Evolutionary conservation across 1,140 invertebrate species (phyloP).

Genomic region (Lordiphosa stackelbergi): DNA sequence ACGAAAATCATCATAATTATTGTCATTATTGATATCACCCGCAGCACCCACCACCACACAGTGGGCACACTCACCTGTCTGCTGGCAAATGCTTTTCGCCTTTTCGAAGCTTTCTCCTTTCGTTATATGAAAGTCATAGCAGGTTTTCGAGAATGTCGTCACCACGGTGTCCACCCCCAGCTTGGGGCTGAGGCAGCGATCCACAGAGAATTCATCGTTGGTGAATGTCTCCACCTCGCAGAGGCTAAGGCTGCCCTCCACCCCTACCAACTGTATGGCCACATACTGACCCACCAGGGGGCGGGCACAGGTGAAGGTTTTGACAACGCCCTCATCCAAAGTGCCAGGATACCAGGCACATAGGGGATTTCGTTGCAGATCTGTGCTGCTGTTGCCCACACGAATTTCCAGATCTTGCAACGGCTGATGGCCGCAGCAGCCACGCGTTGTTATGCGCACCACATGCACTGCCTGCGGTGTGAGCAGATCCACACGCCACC

Average conservation of each 20-base stretch:
- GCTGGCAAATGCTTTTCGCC: slow-evolving; percentile 85
- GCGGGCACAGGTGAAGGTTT: slow-evolving; percentile 91
- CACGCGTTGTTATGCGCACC: slow-evolving; percentile 90
- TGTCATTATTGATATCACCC: background rate
- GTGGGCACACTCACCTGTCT: slow-evolving; percentile 77
- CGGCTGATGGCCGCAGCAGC: slow-evolving; percentile 92
- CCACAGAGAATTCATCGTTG: slow-evolving; percentile 91
- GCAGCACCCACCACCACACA: background rate
- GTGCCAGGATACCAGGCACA: slow-evolving; percentile 96
- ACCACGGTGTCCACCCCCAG: slow-evolving; percentile 86
- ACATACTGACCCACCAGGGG: slow-evolving; percentile 91
- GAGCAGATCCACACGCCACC: slow-evolving; percentile 94
- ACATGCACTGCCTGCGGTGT: slow-evolving; percentile 89
- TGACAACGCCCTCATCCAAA: slow-evolving; percentile 93
- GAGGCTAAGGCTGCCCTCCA: slow-evolving; percentile 91
- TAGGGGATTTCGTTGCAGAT: slow-evolving; percentile 90
- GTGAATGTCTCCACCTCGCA: slow-evolving; percentile 96
- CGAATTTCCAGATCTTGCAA: slow-evolving; percentile 93
- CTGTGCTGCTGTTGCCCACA: slow-evolving; percentile 91
- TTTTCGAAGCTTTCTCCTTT: slow-evolving; percentile 89
- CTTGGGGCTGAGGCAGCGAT: slow-evolving; percentile 84
- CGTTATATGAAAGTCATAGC: slow-evolving; percentile 91
- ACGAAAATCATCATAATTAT: background rate
- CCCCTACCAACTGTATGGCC: slow-evolving; percentile 91
- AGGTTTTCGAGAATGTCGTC: slow-evolving; percentile 89